Conservation (phyloP, 2,888 invertebrate species). For the Ferrisia virgata region DNA sequence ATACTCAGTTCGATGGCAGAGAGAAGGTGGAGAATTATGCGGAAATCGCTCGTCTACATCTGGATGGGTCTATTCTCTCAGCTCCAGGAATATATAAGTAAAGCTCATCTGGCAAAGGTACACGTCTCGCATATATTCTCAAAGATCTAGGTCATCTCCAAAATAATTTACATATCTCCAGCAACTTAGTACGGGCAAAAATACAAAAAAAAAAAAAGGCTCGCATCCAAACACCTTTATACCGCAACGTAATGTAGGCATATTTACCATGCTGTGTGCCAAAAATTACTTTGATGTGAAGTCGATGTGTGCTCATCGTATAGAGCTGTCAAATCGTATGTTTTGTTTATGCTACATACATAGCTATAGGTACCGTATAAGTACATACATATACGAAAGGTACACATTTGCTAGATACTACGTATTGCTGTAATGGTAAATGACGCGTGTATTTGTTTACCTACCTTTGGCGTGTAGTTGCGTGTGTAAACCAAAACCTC, state of each 20-base stretch:
- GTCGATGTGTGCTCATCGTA: not conserved
- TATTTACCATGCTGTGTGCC: not conserved
- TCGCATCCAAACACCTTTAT: not conserved
- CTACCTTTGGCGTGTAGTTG: not conserved
- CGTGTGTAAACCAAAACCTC: not conserved
- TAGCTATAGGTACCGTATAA: no score
- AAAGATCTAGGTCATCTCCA: not conserved
- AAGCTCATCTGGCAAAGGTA: not conserved
- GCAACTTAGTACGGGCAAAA: no score
- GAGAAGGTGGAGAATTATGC: not conserved
- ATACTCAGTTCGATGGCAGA: not conserved
- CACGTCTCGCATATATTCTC: no score
- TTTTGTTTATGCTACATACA: not conserved
- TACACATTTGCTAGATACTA: not conserved
- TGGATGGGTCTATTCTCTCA: no score
- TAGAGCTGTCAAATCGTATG: not conserved
- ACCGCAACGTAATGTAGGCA: not conserved
- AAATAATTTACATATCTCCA: not conserved
- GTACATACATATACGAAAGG: no score
- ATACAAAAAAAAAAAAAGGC: no score
- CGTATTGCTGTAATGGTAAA: not conserved
- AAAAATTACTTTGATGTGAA: constrained; percentile 24
- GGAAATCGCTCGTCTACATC: not conserved
- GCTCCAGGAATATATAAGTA: no score
- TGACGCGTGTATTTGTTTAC: constrained; percentile 19